phyloP scores from a whole-genome alignment of 2,888 invertebrate species.

The Heliconius sara region DNA sequence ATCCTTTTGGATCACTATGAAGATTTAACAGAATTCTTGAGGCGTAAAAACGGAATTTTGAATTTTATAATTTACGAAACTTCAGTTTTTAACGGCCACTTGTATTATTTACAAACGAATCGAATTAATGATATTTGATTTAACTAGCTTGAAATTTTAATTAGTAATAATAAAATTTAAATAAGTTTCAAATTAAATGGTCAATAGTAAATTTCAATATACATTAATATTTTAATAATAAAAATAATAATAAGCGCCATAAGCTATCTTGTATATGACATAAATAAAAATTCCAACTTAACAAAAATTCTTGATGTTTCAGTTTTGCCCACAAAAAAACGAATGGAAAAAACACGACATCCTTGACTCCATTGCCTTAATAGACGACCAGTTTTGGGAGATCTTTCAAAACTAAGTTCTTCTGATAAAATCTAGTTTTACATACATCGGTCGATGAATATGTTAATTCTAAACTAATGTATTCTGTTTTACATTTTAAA shows the following conservation, averaged over 20 bases:
- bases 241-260: background rate
- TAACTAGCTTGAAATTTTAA: too few relatives aligned
- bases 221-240: too few relatives aligned
- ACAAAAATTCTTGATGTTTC: conserved; percentile 16
- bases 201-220: background rate
- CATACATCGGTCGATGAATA: conserved; percentile 26
- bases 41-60: too few relatives aligned
- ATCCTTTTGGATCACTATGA: too few relatives aligned
- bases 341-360: conserved; percentile 32
- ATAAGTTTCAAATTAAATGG: too few relatives aligned
- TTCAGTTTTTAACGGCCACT: too few relatives aligned
- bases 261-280: background rate
- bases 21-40: too few relatives aligned
- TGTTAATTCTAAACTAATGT: conserved; percentile 31
- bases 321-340: conserved; percentile 14
- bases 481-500: conserved; percentile 20
- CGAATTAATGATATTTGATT: too few relatives aligned
- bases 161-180: too few relatives aligned
- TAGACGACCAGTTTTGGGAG: conserved; percentile 28
- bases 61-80: too few relatives aligned
- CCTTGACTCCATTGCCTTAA: conserved; percentile 42
- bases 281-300: conserved; percentile 19
- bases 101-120: too few relatives aligned
- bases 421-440: conserved; percentile 26
- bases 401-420: conserved; percentile 30